These are phyloP conservation scores for Apeira syringaria DNA, from an alignment of 2,888 invertebrate species.

Conservation along the genomic window DNA sequence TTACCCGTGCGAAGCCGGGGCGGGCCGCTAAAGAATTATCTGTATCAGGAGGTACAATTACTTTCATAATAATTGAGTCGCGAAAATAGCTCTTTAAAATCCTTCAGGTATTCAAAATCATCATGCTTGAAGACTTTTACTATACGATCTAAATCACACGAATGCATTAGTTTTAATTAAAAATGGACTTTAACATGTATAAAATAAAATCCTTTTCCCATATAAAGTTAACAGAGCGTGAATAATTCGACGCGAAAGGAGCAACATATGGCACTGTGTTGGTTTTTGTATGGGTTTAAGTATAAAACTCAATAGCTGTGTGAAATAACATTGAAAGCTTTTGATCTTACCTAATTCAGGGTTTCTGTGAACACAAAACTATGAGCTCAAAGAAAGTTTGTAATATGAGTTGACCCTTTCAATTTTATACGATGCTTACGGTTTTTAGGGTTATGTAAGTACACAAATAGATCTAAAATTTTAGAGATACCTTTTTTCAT, in stretches of 20 bases:
- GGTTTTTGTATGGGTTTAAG: conserved; percentile 51
- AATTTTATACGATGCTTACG: too few relatives aligned
- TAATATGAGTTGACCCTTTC: background rate
- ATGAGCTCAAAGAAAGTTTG: background rate
- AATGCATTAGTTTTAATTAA: conserved; percentile 12
- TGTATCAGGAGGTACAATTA: too few relatives aligned
- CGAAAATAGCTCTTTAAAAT: too few relatives aligned
- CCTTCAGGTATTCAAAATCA: conserved; percentile 8
- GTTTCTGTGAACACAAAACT: background rate
- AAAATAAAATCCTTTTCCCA: conserved; percentile 24
- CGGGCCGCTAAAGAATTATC: too few relatives aligned
- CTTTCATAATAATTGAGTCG: too few relatives aligned
- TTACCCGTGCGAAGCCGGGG: too few relatives aligned
- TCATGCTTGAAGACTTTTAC: conserved; percentile 15
- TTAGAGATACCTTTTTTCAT: too few relatives aligned
- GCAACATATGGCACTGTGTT: conserved; percentile 54
- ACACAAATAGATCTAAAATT: too few relatives aligned
- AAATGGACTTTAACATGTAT: conserved; percentile 22
- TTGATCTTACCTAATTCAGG: conserved; percentile 6
- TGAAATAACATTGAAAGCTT: conserved; percentile 4
- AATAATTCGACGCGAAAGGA: conserved; percentile 47
- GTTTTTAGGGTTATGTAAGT: too few relatives aligned
- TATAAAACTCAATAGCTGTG: conserved; percentile 25
- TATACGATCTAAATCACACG: conserved; percentile 34
- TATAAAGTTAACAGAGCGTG: conserved; percentile 39